phyloP scores from a whole-genome alignment of 2,113 vertebrate species.

The Cephalopterus ornatus region DNA sequence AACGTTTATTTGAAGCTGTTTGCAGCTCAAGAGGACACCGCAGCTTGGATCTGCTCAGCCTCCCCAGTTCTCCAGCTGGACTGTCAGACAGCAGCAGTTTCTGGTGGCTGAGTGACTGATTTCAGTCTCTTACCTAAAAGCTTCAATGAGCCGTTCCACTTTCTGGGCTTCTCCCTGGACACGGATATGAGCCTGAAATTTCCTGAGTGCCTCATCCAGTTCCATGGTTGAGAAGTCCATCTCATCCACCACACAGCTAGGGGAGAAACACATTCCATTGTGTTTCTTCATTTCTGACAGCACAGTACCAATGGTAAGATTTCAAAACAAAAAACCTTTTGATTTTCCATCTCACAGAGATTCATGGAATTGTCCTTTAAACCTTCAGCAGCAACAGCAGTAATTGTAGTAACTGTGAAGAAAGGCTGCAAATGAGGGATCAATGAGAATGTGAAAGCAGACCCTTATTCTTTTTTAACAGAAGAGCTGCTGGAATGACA shows the following conservation, averaged over 20 bases:
- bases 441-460: background rate
- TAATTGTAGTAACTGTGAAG: background rate
- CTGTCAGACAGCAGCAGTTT: background rate
- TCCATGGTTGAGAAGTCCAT: conserved; percentile 97
- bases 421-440: background rate
- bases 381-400: background rate
- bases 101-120: background rate
- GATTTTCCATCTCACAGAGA: background rate
- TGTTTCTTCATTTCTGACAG: background rate
- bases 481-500: background rate
- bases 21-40: background rate
- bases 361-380: background rate
- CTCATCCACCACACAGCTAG: conserved; percentile 95
- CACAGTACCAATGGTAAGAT: background rate
- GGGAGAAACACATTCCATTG: background rate
- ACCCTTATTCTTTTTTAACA: background rate
- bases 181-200: conserved; percentile 96
- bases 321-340: background rate
- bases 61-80: background rate
- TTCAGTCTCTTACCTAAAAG: conserved; percentile 83
- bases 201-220: conserved; percentile 94
- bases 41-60: background rate
- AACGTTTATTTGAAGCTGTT: background rate
- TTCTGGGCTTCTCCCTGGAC: conserved; percentile 98
- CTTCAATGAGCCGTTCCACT: conserved; percentile 93